Percentiles rank a stretch among this genome's conserved stretches.
These are phyloP conservation scores for Eupithecia insigniata DNA, from an alignment of 2,888 invertebrate genomes.

Conservation along the genomic window DNA sequence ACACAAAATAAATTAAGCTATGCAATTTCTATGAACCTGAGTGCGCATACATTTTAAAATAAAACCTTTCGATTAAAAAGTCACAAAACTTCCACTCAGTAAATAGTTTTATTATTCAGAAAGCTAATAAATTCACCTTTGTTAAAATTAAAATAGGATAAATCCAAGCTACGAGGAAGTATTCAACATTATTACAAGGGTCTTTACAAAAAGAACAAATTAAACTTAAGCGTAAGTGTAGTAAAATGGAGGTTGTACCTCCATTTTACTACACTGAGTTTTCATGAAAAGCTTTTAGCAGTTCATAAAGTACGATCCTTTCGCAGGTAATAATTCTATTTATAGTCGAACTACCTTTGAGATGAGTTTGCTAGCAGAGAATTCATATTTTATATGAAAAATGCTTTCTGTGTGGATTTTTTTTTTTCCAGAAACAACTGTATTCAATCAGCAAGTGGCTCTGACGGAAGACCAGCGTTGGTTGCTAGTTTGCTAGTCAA, in stretches of 20 bases:
- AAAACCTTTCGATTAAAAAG: background rate
- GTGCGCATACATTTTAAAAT: background rate
- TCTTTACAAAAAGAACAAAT: slow-evolving; percentile 27
- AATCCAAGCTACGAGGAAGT: background rate
- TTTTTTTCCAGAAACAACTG: background rate
- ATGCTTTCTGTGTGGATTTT: slow-evolving; percentile 23
- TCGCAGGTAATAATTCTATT: slow-evolving; percentile 37
- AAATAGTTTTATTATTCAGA: background rate
- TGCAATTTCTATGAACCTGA: too few species aligned
- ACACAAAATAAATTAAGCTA: background rate
- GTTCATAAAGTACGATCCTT: slow-evolving; percentile 36
- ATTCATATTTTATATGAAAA: slow-evolving; percentile 39
- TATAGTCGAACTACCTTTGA: slow-evolving; percentile 38
- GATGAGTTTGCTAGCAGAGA: slow-evolving; percentile 28
- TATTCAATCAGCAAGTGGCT: too few species aligned
- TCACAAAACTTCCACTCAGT: background rate
- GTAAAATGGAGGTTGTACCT: slow-evolving; percentile 16
- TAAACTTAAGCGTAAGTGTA: slow-evolving; percentile 28
- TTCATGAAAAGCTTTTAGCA: slow-evolving; percentile 41
- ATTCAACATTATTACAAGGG: slow-evolving; percentile 20
- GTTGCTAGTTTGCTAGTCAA: too few species aligned
- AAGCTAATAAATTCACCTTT: background rate
- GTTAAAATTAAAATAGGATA: background rate
- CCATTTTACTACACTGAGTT: slow-evolving; percentile 25
- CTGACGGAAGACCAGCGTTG: too few species aligned